Base-by-base conservation (phyloP, 2,113 vertebrate species). In the Mellivora capensis region DNA sequence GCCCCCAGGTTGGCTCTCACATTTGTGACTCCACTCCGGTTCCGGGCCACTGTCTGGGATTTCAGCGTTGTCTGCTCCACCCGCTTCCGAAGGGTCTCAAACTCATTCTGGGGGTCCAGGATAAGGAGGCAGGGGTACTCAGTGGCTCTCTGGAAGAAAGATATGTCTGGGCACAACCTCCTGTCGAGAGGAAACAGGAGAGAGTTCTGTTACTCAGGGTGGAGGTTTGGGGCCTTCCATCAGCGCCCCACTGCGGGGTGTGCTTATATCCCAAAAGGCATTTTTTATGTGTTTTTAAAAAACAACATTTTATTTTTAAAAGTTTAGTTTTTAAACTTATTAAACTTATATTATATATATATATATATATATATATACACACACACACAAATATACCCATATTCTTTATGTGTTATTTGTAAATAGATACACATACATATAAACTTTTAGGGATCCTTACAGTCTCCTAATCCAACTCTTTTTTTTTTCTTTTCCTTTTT, bases 11-110 rank as follows among this genome's bases (percentile, higher is more conserved):
- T 3, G 13, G 18, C n/a, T 79, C 99, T 99, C 98, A 99, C 99
- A 6, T 99, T 99, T 47, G 99, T 99, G 85, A 99, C 99, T 18
- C 99, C 99, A 0, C 99, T 99, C 97, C 99, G 99, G 99, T 99
- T 99, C 27, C 99, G 98, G 6, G 99, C 99, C 84, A 99, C 99
- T 0, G 99, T 99, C 98, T 99, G 99, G 0, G 99, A 99, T 97
- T 99, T 99, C 95, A 99, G 99, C 0, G 99, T 99, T 0, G 99
- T 99, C 97, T 99, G 99, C 21, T 99, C 99, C 52, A 99, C 99
- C 0, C 99, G 98, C 77, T 99, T 98, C 7, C 99, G 99, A 57
- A 99, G 98, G 0, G 99, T 99, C 98, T 99, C 99, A 0, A 99
- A 99, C 71, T 99, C 99, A 1, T 99, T 99, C 97, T 99, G 99